Evolutionary conservation across 2,113 vertebrate genomes (phyloP).

Genomic region (Microtus montanus): DNA sequence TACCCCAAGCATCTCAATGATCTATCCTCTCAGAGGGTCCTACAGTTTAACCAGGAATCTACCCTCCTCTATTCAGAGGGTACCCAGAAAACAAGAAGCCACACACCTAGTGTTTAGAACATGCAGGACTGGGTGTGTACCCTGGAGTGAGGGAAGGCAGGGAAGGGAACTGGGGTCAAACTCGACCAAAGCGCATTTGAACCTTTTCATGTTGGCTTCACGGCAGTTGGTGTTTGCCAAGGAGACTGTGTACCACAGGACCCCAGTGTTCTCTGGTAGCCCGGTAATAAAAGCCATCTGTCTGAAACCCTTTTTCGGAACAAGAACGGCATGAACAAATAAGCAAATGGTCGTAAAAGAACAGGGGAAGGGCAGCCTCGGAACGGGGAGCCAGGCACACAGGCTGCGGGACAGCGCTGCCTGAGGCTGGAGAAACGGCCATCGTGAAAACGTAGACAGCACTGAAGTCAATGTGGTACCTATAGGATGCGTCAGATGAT

Average conservation of each 20-base stretch:
- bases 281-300: constrained; percentile 62
- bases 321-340: constrained; percentile 48
- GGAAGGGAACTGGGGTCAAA: background rate
- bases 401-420: fast-evolving
- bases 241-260: background rate
- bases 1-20: fast-evolving
- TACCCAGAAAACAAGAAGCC: background rate
- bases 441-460: background rate
- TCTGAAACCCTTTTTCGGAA: constrained; percentile 52
- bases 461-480: background rate
- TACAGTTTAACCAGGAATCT: background rate
- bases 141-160: background rate
- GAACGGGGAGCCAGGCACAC: background rate
- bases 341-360: constrained; percentile 41
- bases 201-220: background rate
- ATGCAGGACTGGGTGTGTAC: fast-evolving
- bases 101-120: background rate
- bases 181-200: background rate
- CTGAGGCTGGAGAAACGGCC: background rate
- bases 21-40: background rate
- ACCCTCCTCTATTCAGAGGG: background rate
- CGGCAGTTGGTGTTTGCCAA: background rate
- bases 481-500: fast-evolving
- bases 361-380: background rate
- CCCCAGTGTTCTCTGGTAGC: background rate